These are phyloP conservation scores for Andrena camellia DNA, from an alignment of 2,888 invertebrate species.

Conservation along the genomic window DNA sequence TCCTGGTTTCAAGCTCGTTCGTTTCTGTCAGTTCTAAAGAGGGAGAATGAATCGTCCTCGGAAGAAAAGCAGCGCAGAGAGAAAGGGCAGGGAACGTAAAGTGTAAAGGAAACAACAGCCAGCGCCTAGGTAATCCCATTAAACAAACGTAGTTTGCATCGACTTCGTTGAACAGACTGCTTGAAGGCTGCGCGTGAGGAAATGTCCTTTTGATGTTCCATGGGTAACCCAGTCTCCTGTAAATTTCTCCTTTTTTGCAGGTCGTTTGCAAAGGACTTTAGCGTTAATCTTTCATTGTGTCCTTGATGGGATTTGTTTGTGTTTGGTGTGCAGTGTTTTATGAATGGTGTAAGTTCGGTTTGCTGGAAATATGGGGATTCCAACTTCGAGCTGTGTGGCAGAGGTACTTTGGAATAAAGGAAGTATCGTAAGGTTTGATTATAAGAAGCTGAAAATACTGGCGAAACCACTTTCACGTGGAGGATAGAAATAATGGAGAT, in stretches of 20 bases:
- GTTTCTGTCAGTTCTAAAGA: conserved; percentile 1
- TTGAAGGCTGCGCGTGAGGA: background rate
- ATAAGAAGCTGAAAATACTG: background rate
- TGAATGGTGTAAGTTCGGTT: background rate
- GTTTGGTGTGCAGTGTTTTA: background rate
- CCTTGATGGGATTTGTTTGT: background rate
- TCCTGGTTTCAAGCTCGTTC: conserved; percentile 9
- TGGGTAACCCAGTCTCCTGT: background rate
- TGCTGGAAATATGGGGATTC: no score
- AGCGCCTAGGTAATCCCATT: conserved; percentile 30
- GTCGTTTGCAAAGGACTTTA: background rate
- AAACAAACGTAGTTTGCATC: conserved; percentile 36
- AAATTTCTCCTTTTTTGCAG: background rate
- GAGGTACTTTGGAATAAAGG: background rate
- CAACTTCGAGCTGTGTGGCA: no score
- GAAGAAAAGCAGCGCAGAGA: background rate
- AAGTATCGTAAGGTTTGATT: background rate
- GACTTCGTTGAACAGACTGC: conserved; percentile 6
- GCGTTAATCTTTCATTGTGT: background rate
- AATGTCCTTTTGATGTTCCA: background rate
- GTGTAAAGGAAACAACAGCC: conserved; percentile 8
- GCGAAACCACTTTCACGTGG: background rate
- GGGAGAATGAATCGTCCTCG: background rate
- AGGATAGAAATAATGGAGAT: conserved; percentile 13
- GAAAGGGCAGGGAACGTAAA: background rate